Evolutionary conservation across 23 tunicate species (phyloP), one percentile per base, ranked within the genome.

Genomic region (Styela clava): DNA sequence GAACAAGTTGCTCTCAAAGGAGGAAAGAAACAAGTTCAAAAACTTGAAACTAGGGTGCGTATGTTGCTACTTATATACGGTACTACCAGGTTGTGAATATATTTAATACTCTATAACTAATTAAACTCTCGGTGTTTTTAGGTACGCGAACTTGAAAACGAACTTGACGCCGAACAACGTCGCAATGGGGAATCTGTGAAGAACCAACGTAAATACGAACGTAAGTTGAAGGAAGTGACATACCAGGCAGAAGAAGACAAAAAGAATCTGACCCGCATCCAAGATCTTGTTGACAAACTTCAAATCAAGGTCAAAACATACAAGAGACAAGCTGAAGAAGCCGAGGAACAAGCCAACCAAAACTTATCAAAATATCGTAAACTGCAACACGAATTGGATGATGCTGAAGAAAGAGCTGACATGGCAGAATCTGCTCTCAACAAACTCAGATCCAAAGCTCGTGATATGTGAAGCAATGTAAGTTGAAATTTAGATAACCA

Each of bases 61-160:
- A 72, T 16, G 9, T 31, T 69, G 28, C 30, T 22, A 25, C 24
- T 22, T 24, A n/a, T n/a, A n/a, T n/a, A n/a, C n/a, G n/a, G n/a
- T n/a, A n/a, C n/a, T n/a, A n/a, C n/a, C n/a, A n/a, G n/a, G n/a
- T n/a, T n/a, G n/a, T n/a, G n/a, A n/a, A n/a, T n/a, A n/a, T n/a
- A n/a, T n/a, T n/a, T n/a, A n/a, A n/a, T n/a, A n/a, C n/a, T n/a
- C n/a, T n/a, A n/a, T n/a, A n/a, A n/a, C n/a, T n/a, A n/a, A n/a
- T n/a, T n/a, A n/a, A n/a, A n/a, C n/a, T n/a, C n/a, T n/a, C n/a
- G n/a, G n/a, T n/a, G n/a, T 12, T 44, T 12, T 61, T 19, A 92
- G 98, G 98, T 93, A 2, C 86, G 98, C 24, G 99, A 96, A 72
- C 84, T 88, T 35, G 99, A 96, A 70, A 88, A 92, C 63, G 99